Evolutionary conservation across 2,113 vertebrate genomes (phyloP), one percentile per base, ranked within the genome.

Genomic region (Lophura nycthemera): DNA sequence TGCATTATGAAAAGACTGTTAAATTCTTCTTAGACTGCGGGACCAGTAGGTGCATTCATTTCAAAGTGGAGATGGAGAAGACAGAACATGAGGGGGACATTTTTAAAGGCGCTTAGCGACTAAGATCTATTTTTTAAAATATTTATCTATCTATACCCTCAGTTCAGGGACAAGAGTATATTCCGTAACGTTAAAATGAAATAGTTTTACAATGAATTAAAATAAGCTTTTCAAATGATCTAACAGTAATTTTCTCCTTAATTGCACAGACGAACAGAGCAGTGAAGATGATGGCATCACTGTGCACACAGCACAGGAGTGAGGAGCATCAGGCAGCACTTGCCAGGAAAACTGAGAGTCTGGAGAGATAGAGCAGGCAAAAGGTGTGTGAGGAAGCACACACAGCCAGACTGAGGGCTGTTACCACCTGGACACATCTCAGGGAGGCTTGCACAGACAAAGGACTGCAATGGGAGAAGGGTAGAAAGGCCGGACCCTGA

Each of bases 201-300:
- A 74, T 13, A 70, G 27, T 57, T 86, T 56, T 59, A 71, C 4
- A 38, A 21, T 30, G 4, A 80, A 94, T 54, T 54, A 86, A 71
- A 20, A 66, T 9, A 89, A 91, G 88, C 25, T 73, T 66, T 67
- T 19, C 86, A 77, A 93, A 81, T 27, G 88, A 83, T 77, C 66
- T 7, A 54, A 30, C 3, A 6, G 10, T 77, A 89, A 85, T 29
- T 76, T 36, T 64, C 42, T 67, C 47, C 74, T 60, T 83, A 84
- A 88, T 81, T 90, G n/a, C 74, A 79, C 0, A 79, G 66, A 75
- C 17, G 40, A 91, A 27, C 1, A 0, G 18, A 85, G 67, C 60
- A 80, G 78, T 66, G 59, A 70, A 75, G 87, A 63, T 0, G 0
- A n/a, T 0, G 0, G 48, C 13, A 24, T 66, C 84, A 54, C 3